Percentiles rank a stretch among this genome's conserved stretches.
Conservation (phyloP, 1,140 invertebrate species). For the Hyposmocoma kahamanoa region DNA sequence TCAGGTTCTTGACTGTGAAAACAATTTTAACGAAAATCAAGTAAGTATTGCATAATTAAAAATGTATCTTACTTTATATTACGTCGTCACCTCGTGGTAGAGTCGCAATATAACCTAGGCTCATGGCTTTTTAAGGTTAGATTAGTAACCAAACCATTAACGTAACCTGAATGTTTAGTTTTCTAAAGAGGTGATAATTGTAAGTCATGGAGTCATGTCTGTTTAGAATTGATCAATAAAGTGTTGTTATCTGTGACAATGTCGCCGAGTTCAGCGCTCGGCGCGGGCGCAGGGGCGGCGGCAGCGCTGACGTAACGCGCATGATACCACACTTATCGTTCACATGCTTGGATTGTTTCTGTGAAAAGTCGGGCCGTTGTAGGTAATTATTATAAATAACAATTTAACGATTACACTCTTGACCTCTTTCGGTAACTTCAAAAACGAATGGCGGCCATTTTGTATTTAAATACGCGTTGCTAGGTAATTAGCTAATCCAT, state of each 20-base stretch:
- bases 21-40: too few species aligned
- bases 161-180: too few species aligned
- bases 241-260: slow-evolving; percentile 55
- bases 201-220: slow-evolving; percentile 6
- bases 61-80: too few species aligned
- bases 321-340: slow-evolving; percentile 41
- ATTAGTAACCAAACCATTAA: too few species aligned
- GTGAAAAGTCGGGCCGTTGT: slow-evolving; percentile 18
- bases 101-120: too few species aligned
- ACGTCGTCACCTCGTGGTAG: too few species aligned
- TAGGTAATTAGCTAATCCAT: too few species aligned
- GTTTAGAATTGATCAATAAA: slow-evolving; percentile 36
- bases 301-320: slow-evolving; percentile 46
- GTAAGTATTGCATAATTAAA: too few species aligned
- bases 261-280: slow-evolving; percentile 53
- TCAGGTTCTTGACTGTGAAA: too few species aligned
- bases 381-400: not conserved
- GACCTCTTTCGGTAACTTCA: not conserved
- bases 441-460: not conserved
- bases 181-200: too few species aligned
- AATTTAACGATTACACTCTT: not conserved
- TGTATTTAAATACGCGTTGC: not conserved
- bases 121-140: too few species aligned
- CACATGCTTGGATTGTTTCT: slow-evolving; percentile 29
- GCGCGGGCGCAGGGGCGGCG: slow-evolving; percentile 20